Evolutionary conservation across 2,888 invertebrate species (phyloP).

Genomic region (Stenotaenia linearis): DNA sequence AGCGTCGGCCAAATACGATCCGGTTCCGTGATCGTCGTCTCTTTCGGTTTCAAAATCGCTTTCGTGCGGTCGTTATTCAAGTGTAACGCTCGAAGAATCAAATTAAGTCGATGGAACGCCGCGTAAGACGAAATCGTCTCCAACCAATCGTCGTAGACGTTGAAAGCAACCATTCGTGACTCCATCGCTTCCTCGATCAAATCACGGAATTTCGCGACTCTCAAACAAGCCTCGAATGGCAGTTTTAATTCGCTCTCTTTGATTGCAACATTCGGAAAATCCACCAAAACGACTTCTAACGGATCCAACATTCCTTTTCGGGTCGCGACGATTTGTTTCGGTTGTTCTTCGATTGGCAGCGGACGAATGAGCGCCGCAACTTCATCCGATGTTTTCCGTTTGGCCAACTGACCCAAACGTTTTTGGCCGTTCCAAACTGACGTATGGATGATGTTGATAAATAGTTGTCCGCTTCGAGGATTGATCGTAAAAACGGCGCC

Average conservation of each 20-base stretch:
- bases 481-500: constrained; percentile 99
- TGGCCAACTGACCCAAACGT: constrained; percentile 97
- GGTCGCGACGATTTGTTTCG: constrained; percentile 99
- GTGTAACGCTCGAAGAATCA: constrained; percentile 92
- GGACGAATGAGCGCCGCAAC: constrained; percentile 98
- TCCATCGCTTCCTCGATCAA: constrained; percentile 97
- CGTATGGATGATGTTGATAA: constrained; percentile 99
- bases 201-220: constrained; percentile 95
- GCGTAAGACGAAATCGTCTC: constrained; percentile 99
- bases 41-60: constrained; percentile 96
- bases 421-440: constrained; percentile 99
- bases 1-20: constrained; percentile 99
- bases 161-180: constrained; percentile 99
- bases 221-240: constrained; percentile 80
- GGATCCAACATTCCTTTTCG: constrained; percentile 99
- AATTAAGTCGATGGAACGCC: constrained; percentile 92
- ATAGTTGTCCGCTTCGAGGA: constrained; percentile 96
- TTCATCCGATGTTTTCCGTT: constrained; percentile 99
- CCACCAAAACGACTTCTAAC: constrained; percentile 95
- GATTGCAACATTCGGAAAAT: constrained; percentile 99
- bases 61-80: constrained; percentile 99
- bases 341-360: constrained; percentile 98
- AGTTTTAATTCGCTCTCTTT: constrained; percentile 97
- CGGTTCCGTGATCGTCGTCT: constrained; percentile 96
- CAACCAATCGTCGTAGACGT: constrained; percentile 98